Conservation (phyloP, 2,888 invertebrate genomes). For the Drosophila parthenogenetica region DNA sequence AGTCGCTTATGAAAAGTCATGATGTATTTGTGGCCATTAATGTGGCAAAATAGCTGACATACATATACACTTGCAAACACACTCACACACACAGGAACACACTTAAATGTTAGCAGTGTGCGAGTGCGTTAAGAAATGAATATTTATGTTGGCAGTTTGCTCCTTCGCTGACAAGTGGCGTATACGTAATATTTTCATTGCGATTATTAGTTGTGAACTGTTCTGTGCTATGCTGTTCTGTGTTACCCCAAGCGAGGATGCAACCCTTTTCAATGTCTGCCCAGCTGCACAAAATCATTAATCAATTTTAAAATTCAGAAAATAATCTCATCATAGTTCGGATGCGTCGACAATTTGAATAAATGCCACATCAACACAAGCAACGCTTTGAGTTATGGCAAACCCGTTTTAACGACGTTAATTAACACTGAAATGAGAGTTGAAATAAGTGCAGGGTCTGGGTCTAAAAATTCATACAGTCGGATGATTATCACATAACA, state of each 20-base stretch:
- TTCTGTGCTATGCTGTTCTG: background rate
- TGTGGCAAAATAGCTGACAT: conserved; percentile 68
- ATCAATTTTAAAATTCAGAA: conserved; percentile 53
- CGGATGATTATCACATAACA: conserved; percentile 28
- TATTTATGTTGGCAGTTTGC: conserved; percentile 66
- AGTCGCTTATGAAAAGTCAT: conserved; percentile 75
- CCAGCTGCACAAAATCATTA: conserved; percentile 53
- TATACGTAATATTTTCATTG: conserved; percentile 71
- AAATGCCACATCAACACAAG: conserved; percentile 38
- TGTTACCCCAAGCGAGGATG: background rate
- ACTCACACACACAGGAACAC: conserved; percentile 16
- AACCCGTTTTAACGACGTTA: conserved; percentile 50
- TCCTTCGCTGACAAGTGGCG: conserved; percentile 51
- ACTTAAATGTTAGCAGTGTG: conserved; percentile 18
- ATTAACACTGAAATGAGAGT: conserved; percentile 50
- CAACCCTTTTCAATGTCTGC: conserved; percentile 15
- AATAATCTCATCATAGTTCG: conserved; percentile 1
- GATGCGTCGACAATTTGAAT: conserved; percentile 51
- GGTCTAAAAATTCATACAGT: background rate
- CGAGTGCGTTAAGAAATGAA: conserved; percentile 61
- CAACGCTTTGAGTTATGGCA: conserved; percentile 8
- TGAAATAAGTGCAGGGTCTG: background rate
- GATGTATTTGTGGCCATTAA: conserved; percentile 78
- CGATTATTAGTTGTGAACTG: conserved; percentile 55
- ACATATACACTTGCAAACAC: conserved; percentile 24